Base-by-base conservation (phyloP, 2,113 vertebrate genomes). In the Lota lota region DNA sequence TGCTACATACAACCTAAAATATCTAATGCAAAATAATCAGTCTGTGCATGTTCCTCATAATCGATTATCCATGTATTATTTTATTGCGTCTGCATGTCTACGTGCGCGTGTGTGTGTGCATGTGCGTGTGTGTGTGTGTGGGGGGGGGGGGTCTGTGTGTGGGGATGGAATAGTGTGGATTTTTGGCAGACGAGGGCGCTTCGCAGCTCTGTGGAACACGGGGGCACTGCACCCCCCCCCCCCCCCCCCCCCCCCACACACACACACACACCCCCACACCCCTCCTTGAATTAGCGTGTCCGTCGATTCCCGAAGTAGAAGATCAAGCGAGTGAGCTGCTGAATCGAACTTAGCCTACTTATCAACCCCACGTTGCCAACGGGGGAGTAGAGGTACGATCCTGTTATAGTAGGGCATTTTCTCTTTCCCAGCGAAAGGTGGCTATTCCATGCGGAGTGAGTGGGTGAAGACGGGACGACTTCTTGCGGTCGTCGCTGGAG, bases 121-220 rank as follows among this genome's bases (percentile, higher is more conserved):
- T 1, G 53, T 3, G 53, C 3, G 53, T 18, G 53, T 3, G 53
- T 56, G 17, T 56, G 53, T 56, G 53, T 56, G 53, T 56, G 53
- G 6, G 53, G 6, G 53, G 53, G 10, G 53, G 10, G 53, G 10
- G 53, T 53, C 3, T 53, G 11, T 24, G 19, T 64, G 54, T 58
- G 61, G 64, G 51, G 76, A 53, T 60, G 68, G 63, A 79, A 74
- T 28, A 70, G 75, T 75, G 70, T 47, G 72, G 73, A 74, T 21
- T 40, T 82, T 40, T 76, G 82, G 83, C 85, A 64, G 81, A 86
- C 72, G 88, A 77, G 88, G 85, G 82, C 83, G 85, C 86, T 62
- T 88, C 79, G 69, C 68, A 61, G 51, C 59, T 72, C 77, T 67
- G 24, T 65, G 24, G 22, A 61, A 28, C 73, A 75, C 64, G 72